Evolutionary conservation across 1,140 invertebrate genomes (phyloP), one percentile per base, ranked within the genome.

Genomic region (Aphaenogaster rudis): DNA sequence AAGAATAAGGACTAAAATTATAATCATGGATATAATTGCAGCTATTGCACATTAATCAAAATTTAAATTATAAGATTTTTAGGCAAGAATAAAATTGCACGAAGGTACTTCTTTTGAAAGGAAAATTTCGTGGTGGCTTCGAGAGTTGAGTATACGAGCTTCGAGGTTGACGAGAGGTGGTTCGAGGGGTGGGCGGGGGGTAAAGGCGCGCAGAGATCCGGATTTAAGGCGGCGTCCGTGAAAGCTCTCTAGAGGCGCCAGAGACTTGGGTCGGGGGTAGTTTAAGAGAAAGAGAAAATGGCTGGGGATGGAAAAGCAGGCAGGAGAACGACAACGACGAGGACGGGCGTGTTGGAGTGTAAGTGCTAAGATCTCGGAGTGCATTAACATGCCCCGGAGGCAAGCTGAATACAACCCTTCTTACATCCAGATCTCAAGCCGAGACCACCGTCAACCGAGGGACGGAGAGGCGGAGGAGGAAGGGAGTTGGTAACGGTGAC

Each of bases 341-440:
- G 81, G 84, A 88, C 91, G 88, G 90, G 94, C 94, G 95, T 95
- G 94, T 95, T 94, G 88, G 95, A 95, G 95, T 95, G 95, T 95
- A 95, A 95, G 95, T 95, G 95, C 95, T 95, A 95, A 95, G 95
- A 95, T 95, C 94, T 95, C 85, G 89, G 93, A 95, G 95, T 95
- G 94, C 95, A 95, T 95, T 95, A 95, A 95, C 95, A 95, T 95
- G 95, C 94, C 95, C 93, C 86, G 90, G 90, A 95, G 95, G 94
- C 94, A 94, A 93, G 93, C 93, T 92, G 94, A 93, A 93, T 95
- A 95, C 94, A 95, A 95, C 95, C 95, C 95, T 95, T 95, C 95
- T 95, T 95, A 95, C 95, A 94, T 94, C 94, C 90, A 89, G 89
- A 93, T 93, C 94, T 93, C 92, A 90, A 93, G 88, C 91, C 88